Evolutionary conservation across 53 echinoderm and acorn worm genomes (phyloP).

Genomic region (Antedon mediterranea): DNA sequence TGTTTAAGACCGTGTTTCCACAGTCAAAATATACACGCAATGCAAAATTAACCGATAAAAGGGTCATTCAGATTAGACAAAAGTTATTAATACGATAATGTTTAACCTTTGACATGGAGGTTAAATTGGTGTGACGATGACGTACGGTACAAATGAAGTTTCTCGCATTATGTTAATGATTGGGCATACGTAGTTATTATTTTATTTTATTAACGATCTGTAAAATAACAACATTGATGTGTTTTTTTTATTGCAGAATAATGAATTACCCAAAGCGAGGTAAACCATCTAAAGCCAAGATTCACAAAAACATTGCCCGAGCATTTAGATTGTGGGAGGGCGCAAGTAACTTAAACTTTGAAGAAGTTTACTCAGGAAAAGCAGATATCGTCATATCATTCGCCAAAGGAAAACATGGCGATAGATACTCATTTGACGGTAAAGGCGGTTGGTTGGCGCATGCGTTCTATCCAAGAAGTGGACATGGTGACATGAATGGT

Average conservation of each 20-base stretch:
- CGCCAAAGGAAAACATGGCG: background rate
- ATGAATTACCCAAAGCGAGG: conserved; percentile 41
- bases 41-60: too few relatives aligned
- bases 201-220: too few relatives aligned
- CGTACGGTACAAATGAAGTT: too few relatives aligned
- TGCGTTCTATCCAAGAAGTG: conserved; percentile 82
- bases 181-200: too few relatives aligned
- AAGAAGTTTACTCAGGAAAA: background rate
- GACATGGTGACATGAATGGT: conserved; percentile 67
- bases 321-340: background rate
- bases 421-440: conserved; percentile 42
- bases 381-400: background rate
- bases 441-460: conserved; percentile 66
- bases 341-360: background rate
- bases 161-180: too few relatives aligned
- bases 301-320: background rate
- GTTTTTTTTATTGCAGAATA: conserved; percentile 18
- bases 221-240: too few relatives aligned
- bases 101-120: too few relatives aligned
- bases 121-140: too few relatives aligned
- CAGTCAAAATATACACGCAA: too few relatives aligned
- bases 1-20: too few relatives aligned
- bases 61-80: too few relatives aligned
- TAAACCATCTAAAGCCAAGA: conserved; percentile 1
- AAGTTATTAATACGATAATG: too few relatives aligned